Evolutionary conservation across 2,888 invertebrate species (phyloP).

Genomic region (Stenodema calcarata): DNA sequence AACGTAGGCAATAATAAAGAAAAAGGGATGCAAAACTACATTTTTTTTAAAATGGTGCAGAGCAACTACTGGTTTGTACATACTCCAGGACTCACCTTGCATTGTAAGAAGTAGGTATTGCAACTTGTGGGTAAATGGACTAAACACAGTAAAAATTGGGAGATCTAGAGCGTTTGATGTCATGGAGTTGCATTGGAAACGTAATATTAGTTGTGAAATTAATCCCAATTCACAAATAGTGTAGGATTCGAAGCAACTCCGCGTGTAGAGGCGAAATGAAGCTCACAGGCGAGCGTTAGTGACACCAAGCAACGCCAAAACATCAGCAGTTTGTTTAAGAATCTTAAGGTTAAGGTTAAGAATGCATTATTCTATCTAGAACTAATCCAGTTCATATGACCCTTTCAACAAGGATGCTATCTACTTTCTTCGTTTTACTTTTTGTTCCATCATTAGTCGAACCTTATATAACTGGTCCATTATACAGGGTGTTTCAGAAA

Average conservation of each 20-base stretch:
- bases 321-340: too few relatives aligned
- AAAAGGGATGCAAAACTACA: too few relatives aligned
- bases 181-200: not conserved
- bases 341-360: too few relatives aligned
- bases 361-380: too few relatives aligned
- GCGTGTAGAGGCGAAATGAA: not conserved
- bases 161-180: not conserved
- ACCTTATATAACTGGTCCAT: too few relatives aligned
- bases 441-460: too few relatives aligned
- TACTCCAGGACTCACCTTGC: not conserved
- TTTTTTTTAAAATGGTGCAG: too few relatives aligned
- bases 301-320: not conserved
- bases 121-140: not conserved
- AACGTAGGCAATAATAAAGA: too few relatives aligned
- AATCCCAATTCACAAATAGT: not conserved
- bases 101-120: constrained; percentile 18
- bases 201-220: not conserved
- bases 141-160: not conserved
- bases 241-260: not conserved
- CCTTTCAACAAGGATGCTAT: too few relatives aligned
- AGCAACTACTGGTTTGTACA: not conserved
- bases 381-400: too few relatives aligned
- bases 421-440: too few relatives aligned
- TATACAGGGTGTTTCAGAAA: too few relatives aligned
- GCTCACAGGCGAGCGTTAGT: not conserved